These are phyloP conservation scores for Babylonia areolata DNA, from an alignment of 1,140 invertebrate species.

Conservation along the genomic window DNA sequence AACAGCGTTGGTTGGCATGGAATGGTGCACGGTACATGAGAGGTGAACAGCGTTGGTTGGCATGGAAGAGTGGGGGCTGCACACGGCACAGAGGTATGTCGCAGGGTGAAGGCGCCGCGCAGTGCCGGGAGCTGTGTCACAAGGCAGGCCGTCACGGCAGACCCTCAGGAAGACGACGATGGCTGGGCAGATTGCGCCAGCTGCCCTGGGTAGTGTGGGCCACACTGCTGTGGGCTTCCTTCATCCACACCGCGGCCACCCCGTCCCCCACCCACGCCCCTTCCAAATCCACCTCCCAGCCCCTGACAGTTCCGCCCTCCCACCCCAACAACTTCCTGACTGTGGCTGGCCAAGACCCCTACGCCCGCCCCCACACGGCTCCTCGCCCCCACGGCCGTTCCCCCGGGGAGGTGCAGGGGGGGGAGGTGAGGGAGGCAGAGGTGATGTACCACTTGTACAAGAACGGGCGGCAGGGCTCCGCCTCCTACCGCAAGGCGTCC, in stretches of 20 bases:
- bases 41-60: too few species aligned
- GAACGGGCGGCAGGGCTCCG: constrained; percentile 32
- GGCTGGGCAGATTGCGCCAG: too few species aligned
- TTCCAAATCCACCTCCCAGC: not conserved
- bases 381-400: too few species aligned
- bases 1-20: not conserved
- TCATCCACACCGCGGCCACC: not conserved
- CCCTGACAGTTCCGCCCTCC: constrained; percentile 20
- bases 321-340: constrained; percentile 36
- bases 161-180: not conserved
- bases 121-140: not conserved
- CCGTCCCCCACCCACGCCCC: not conserved
- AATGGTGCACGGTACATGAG: not conserved
- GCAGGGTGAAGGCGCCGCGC: not conserved
- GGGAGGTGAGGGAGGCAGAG: constrained; percentile 19
- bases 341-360: not conserved
- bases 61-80: too few species aligned
- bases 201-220: not conserved
- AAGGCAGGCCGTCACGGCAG: not conserved
- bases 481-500: constrained; percentile 42
- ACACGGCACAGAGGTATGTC: too few species aligned
- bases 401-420: not conserved
- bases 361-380: not conserved
- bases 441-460: constrained; percentile 36
- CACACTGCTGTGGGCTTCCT: not conserved